A percentile compares a stretch with the other conserved stretches of the same genome.
Conservation (phyloP, 2,113 vertebrate genomes). For the Peucedramus taeniatus region DNA sequence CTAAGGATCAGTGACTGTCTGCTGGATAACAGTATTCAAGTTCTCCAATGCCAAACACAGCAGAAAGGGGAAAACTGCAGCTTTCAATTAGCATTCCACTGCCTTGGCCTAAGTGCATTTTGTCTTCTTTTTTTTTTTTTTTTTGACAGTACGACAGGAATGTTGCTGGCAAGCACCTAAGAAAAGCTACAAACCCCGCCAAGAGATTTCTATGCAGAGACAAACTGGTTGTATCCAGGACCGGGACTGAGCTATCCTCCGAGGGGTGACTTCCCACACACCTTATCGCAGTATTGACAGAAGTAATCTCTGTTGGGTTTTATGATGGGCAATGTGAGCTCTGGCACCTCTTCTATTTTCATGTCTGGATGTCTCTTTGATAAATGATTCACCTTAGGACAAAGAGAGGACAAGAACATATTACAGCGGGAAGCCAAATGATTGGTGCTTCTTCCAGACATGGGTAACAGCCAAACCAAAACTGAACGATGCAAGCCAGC, state of each 20-base stretch:
- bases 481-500: background rate
- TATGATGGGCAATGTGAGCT: constrained; percentile 95
- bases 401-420: background rate
- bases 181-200: background rate
- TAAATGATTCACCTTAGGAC: constrained; percentile 91
- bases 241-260: background rate
- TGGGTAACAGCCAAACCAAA: background rate
- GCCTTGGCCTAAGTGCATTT: background rate
- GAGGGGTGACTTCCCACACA: constrained; percentile 27
- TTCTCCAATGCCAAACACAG: background rate
- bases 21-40: background rate
- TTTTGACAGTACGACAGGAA: background rate
- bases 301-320: constrained; percentile 98
- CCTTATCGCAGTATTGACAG: constrained; percentile 99
- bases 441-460: background rate
- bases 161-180: background rate
- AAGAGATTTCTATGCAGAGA: background rate
- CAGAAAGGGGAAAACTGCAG: background rate
- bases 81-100: background rate
- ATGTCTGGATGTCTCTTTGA: constrained; percentile 98
- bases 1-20: background rate
- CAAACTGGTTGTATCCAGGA: background rate
- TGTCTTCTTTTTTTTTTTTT: background rate
- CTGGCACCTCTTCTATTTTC: constrained; percentile 96
- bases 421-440: background rate